These are phyloP conservation scores for Drosophila pseudoananassae DNA, from an alignment of 1,140 invertebrate genomes.

Conservation along the genomic window DNA sequence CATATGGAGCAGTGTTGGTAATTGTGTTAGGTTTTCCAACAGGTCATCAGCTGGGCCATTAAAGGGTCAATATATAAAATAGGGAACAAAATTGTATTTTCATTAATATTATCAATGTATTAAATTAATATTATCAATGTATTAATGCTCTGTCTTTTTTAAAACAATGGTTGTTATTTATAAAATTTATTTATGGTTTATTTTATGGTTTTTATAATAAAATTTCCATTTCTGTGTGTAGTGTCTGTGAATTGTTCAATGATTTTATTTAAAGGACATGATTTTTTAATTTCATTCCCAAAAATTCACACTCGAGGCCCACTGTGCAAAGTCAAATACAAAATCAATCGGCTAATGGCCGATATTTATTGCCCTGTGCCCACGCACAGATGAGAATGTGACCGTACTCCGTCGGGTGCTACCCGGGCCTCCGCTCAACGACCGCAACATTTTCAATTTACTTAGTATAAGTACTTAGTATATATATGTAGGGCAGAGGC, in stretches of 20 bases:
- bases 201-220: neutral
- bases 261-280: neutral
- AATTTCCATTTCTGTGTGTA: neutral
- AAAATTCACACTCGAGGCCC: neutral
- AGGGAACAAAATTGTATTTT: too few relatives aligned
- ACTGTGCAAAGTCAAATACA: slow-evolving; percentile 11
- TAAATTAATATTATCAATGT: too few relatives aligned
- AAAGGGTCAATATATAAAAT: too few relatives aligned
- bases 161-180: neutral
- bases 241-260: too few relatives aligned
- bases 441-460: slow-evolving; percentile 26
- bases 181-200: neutral
- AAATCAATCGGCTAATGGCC: slow-evolving; percentile 16
- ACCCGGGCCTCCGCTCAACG: slow-evolving; percentile 6
- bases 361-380: neutral
- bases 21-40: too few relatives aligned
- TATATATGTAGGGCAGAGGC: slow-evolving; percentile 6
- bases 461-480: slow-evolving; percentile 10
- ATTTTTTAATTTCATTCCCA: neutral
- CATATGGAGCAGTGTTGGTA: too few relatives aligned
- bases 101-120: too few relatives aligned
- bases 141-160: neutral
- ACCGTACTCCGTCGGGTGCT: slow-evolving; percentile 4
- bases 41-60: too few relatives aligned
- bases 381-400: neutral